Evolutionary conservation across 2,888 invertebrate genomes (phyloP), one percentile per base, ranked within the genome.

Genomic region (Papilio elwesi): DNA sequence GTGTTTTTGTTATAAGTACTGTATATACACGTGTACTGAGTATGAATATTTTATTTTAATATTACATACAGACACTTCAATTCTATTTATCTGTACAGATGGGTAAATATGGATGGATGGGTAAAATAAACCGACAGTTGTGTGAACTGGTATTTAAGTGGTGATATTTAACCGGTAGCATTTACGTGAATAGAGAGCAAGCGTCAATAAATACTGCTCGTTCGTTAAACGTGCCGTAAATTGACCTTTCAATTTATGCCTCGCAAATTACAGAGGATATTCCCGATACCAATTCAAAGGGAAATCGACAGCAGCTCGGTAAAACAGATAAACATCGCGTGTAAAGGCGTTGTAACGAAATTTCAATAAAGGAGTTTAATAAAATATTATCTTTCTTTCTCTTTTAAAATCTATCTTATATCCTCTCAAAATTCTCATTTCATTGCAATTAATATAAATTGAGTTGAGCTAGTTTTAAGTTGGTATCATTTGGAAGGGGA

Each of bases 211-310:
- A 57, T 38, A 59, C 36, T 59, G 38, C 12, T 36, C 55, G 55
- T 57, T 12, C 55, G 15, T 38, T 43, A n/a, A 5, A 52, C 66
- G 12, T 47, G n/a, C 43, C 6, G 16, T 67, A 47, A 67, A 67
- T 13, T 62, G 48, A 59, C 36, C 57, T 57, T 62, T 38, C 62
- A 69, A 38, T 62, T 62, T 62, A 43, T 62, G 5, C 49, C n/a
- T 43, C 43, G 15, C 59, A 62, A 53, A 36, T 52, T 38, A 53
- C 12, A 53, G 15, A 12, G 26, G 26, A 55, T 8, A 59, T 38
- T 15, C 59, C 15, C n/a, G 43, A 62, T 43, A 43, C 15, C 59
- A 43, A n/a, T 38, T 62, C 43, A 43, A 62, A 43, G 59, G 10
- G 59, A 57, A 43, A 7, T 9, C 57, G 26, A 26, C 12, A 2